A percentile compares a stretch with the other conserved stretches of the same genome.
These are phyloP conservation scores for Pantherophis guttatus DNA, from an alignment of 2,113 vertebrate genomes.

Conservation along the genomic window DNA sequence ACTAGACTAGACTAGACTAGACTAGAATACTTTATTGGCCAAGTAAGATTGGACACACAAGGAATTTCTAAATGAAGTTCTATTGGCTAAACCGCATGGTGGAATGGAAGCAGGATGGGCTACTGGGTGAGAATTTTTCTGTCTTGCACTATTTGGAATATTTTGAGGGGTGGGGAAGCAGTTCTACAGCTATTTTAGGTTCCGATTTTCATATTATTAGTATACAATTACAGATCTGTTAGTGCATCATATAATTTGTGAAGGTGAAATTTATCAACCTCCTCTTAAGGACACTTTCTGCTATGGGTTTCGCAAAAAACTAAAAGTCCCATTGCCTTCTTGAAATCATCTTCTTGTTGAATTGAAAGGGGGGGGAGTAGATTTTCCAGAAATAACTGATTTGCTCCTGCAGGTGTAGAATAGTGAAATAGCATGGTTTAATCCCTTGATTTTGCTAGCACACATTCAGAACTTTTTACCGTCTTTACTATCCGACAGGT, in stretches of 20 bases:
- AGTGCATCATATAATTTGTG: background rate
- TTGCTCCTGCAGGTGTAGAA: background rate
- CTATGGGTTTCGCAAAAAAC: background rate
- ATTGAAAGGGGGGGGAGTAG: background rate
- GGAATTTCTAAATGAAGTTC: background rate
- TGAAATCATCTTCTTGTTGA: background rate
- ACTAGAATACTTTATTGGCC: no score
- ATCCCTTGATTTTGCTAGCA: background rate
- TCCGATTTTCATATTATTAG: background rate
- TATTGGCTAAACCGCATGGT: background rate
- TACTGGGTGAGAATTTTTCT: background rate
- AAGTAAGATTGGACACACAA: no score
- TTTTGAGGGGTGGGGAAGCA: background rate
- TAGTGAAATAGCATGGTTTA: background rate
- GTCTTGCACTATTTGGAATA: background rate
- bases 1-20: no score
- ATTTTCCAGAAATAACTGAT: background rate
- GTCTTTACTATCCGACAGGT: background rate
- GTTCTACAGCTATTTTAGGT: background rate
- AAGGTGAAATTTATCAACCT: background rate
- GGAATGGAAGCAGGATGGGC: background rate
- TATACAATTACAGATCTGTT: background rate
- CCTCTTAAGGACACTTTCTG: no score
- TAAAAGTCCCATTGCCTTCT: conserved; percentile 8
- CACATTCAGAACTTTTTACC: conserved; percentile 1